These are phyloP conservation scores for Grantiella picta DNA, from an alignment of 2,113 vertebrate species.

Conservation along the genomic window DNA sequence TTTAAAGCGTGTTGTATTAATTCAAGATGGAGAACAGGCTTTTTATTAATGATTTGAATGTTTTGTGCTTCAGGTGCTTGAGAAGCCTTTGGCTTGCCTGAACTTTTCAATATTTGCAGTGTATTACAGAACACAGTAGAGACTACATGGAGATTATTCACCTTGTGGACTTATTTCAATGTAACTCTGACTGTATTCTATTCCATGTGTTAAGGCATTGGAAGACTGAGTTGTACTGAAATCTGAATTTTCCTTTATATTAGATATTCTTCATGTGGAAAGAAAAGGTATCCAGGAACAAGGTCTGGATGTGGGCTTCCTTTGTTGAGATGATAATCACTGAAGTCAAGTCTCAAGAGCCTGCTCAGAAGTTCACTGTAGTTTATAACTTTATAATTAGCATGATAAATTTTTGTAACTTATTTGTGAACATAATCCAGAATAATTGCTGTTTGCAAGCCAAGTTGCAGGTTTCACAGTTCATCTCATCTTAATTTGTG, in stretches of 20 bases:
- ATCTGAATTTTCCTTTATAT: neutral
- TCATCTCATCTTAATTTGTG: conserved; percentile 33
- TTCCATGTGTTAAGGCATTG: neutral
- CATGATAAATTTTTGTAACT: neutral
- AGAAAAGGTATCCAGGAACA: neutral
- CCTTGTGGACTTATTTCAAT: neutral
- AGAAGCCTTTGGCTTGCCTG: neutral
- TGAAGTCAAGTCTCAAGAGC: neutral
- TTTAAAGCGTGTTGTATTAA: neutral
- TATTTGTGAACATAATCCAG: conserved; percentile 12
- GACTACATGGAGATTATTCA: neutral
- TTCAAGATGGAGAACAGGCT: neutral
- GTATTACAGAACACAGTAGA: neutral
- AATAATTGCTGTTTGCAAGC: conserved; percentile 19
- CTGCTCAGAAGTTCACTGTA: neutral
- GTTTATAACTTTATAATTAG: conserved; percentile 26
- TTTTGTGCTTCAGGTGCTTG: neutral
- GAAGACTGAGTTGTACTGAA: neutral
- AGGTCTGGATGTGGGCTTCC: neutral
- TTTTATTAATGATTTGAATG: neutral
- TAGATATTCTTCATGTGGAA: neutral
- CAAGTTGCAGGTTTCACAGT: conserved; percentile 24
- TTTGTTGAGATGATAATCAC: neutral
- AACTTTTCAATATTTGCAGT: neutral
- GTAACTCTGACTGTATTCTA: neutral